Percentiles rank a stretch among this genome's conserved stretches.
phyloP scores from a whole-genome alignment of 2,888 invertebrate genomes.

The Ophonus ardosiacus region DNA sequence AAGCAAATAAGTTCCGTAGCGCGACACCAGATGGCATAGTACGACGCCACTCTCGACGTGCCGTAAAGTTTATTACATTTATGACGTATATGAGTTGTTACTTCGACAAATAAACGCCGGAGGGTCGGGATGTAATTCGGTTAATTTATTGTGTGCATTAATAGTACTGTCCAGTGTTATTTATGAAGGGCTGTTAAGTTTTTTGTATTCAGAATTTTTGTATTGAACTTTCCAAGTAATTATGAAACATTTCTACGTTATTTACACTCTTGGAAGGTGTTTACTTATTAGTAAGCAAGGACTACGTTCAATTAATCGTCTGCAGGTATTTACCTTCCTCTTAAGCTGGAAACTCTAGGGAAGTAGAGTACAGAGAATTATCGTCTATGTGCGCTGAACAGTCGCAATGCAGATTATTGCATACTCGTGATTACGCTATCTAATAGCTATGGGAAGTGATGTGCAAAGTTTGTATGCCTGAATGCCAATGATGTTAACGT shows the following conservation, averaged over 20 bases:
- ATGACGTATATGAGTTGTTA: conserved; percentile 56
- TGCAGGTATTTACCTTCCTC: conserved; percentile 37
- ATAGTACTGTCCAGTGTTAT: conserved; percentile 34
- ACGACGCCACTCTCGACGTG: conserved; percentile 37
- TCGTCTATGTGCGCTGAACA: conserved; percentile 7
- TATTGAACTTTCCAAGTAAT: background rate
- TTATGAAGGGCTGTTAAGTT: conserved; percentile 25
- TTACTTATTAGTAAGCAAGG: conserved; percentile 11
- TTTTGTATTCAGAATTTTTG: too few species aligned
- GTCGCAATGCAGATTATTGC: conserved; percentile 29
- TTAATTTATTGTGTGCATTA: conserved; percentile 56
- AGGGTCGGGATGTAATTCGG: conserved; percentile 49
- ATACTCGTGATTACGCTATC: conserved; percentile 37
- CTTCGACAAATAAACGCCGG: conserved; percentile 56
- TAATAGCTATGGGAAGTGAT: conserved; percentile 54
- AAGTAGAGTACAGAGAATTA: background rate
- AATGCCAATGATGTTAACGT: conserved; percentile 30
- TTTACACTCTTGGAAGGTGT: background rate
- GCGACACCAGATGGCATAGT: conserved; percentile 43
- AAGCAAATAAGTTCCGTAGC: conserved; percentile 34
- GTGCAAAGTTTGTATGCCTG: conserved; percentile 44
- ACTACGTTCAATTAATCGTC: conserved; percentile 27
- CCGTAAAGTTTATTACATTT: conserved; percentile 50
- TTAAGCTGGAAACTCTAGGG: conserved; percentile 6
- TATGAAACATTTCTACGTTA: background rate